Evolutionary conservation across 2,113 vertebrate species (phyloP).

Genomic region (Chlamydotis undulata): DNA sequence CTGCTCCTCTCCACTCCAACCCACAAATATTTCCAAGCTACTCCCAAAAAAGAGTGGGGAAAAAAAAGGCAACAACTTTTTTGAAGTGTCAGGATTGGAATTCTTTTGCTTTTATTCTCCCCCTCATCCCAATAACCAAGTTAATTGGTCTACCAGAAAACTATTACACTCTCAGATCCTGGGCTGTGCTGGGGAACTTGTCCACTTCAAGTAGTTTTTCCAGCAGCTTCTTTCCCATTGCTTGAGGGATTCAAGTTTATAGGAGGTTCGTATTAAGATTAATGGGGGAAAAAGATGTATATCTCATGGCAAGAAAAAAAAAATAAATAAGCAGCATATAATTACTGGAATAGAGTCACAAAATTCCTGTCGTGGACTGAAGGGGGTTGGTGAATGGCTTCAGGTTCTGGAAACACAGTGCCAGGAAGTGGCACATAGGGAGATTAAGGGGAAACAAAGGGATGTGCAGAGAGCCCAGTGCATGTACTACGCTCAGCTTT

Average conservation of each 20-base stretch:
- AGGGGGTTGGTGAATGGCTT: neutral
- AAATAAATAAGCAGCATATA: neutral
- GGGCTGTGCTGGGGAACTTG: neutral
- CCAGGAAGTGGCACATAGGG: neutral
- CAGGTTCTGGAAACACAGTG: neutral
- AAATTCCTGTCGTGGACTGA: neutral
- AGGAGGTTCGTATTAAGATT: neutral
- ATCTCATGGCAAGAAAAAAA: neutral
- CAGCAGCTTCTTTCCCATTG: neutral
- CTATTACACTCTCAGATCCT: neutral
- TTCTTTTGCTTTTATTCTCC: neutral
- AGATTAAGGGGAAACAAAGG: constrained; percentile 12
- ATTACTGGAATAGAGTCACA: neutral
- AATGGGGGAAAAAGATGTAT: neutral
- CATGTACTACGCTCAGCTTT: neutral
- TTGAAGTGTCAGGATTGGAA: neutral
- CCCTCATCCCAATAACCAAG: neutral
- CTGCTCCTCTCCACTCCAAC: neutral
- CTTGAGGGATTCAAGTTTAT: neutral
- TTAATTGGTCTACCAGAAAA: neutral
- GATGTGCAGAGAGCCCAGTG: neutral
- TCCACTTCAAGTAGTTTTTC: neutral
- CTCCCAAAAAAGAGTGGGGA: neutral
- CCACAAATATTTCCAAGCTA: neutral
- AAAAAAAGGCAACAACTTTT: neutral